Evolutionary conservation across 2,113 vertebrate species (phyloP).

Genomic region (Colossoma macropomum): DNA sequence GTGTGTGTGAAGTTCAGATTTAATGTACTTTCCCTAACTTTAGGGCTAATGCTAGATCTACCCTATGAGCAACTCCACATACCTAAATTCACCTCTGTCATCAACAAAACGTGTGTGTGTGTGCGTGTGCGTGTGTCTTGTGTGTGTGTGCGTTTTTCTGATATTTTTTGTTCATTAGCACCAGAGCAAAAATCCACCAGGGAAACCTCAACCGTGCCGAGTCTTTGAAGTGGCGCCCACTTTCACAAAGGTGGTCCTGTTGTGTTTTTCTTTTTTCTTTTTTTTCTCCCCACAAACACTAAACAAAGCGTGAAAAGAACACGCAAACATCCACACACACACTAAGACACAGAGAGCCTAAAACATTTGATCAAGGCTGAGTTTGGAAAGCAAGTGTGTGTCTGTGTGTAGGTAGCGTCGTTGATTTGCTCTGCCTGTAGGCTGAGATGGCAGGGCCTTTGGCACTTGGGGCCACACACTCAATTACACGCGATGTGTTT

Average conservation of each 20-base stretch:
- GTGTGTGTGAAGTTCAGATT: background rate
- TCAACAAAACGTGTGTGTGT: background rate
- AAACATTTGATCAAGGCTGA: conserved; percentile 34
- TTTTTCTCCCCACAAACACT: conserved; percentile 37
- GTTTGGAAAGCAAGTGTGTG: conserved; percentile 13
- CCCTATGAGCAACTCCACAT: background rate
- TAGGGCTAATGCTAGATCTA: background rate
- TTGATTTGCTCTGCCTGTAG: conserved; percentile 73
- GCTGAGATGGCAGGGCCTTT: conserved; percentile 58
- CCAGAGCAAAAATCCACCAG: conserved; percentile 13
- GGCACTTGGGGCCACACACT: conserved; percentile 32
- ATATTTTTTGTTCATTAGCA: conserved; percentile 31
- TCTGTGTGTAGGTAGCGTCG: conserved; percentile 52
- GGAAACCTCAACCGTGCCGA: conserved; percentile 23
- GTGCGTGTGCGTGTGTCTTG: background rate
- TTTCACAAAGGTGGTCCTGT: conserved; percentile 46
- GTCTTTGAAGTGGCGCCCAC: conserved; percentile 48
- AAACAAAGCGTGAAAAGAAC: conserved; percentile 52
- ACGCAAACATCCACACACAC: conserved; percentile 18
- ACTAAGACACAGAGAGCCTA: conserved; percentile 7
- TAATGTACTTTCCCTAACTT: background rate
- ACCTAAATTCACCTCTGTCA: background rate
- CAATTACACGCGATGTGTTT: conserved; percentile 51
- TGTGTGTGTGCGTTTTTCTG: conserved; percentile 2
- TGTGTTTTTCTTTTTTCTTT: background rate